phyloP scores from a whole-genome alignment of 1,140 invertebrate genomes.

The Kradibia gibbosae region DNA sequence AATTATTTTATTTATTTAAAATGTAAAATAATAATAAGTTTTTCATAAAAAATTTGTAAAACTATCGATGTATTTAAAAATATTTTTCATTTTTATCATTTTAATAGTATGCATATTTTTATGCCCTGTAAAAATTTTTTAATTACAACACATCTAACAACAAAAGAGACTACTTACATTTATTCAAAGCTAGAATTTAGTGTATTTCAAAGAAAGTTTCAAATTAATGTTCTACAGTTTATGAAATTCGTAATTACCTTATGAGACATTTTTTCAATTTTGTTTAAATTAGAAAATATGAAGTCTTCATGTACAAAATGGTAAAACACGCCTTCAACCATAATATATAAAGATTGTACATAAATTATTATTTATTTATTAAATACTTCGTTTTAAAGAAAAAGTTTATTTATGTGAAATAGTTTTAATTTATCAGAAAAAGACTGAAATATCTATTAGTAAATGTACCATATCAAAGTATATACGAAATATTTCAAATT shows the following conservation, averaged over 20 bases:
- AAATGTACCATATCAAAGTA: conserved; percentile 13
- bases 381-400: not conserved
- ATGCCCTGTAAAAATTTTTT: not conserved
- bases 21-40: not conserved
- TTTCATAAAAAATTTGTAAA: not conserved
- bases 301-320: too few relatives aligned
- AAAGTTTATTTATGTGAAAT: not conserved
- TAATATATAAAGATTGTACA: too few relatives aligned
- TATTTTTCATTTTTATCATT: conserved; percentile 2
- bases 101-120: too few relatives aligned
- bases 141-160: conserved; percentile 20
- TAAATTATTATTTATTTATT: conserved; percentile 2
- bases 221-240: too few relatives aligned
- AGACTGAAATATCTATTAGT: conserved; percentile 47
- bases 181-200: too few relatives aligned
- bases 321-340: too few relatives aligned
- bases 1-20: not conserved
- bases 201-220: too few relatives aligned
- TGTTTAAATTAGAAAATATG: too few relatives aligned
- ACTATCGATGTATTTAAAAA: not conserved
- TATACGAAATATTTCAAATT: conserved; percentile 33
- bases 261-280: too few relatives aligned
- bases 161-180: too few relatives aligned
- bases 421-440: not conserved
- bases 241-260: too few relatives aligned